Evolutionary conservation across 1,140 invertebrate species (phyloP).

Genomic region (Penaeus vannamei): DNA sequence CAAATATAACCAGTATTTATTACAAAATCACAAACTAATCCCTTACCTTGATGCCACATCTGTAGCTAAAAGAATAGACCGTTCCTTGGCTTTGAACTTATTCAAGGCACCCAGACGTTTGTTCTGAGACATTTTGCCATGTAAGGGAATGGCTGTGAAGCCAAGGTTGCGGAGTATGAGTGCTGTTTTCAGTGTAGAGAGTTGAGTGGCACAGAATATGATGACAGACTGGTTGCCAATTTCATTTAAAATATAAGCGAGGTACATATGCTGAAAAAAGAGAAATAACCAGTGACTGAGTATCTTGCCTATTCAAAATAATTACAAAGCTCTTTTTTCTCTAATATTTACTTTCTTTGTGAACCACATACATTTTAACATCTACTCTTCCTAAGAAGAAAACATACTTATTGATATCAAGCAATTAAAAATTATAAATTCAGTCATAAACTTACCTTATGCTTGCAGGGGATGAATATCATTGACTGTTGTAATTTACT

Average conservation of each 20-base stretch:
- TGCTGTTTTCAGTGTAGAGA: conserved; percentile 61
- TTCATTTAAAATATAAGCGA: conserved; percentile 96
- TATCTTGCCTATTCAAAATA: neutral
- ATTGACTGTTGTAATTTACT: conserved; percentile 97
- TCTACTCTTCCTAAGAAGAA: too few relatives aligned
- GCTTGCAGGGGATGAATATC: conserved; percentile 96
- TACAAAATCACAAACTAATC: neutral
- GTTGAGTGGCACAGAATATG: conserved; percentile 60
- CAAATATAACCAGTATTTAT: neutral
- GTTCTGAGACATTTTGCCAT: conserved; percentile 97
- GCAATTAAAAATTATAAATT: too few relatives aligned
- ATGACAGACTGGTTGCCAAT: conserved; percentile 76
- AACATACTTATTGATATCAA: too few relatives aligned
- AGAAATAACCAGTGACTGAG: conserved; percentile 40
- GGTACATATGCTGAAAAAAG: conserved; percentile 88
- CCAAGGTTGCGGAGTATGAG: conserved; percentile 63
- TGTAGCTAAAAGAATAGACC: conserved; percentile 93
- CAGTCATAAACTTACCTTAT: conserved; percentile 79
- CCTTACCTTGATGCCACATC: conserved; percentile 95
- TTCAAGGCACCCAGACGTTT: conserved; percentile 91
- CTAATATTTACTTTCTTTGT: neutral
- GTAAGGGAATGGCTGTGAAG: conserved; percentile 88
- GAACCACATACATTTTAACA: too few relatives aligned
- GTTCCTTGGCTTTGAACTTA: conserved; percentile 92
- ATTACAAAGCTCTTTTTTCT: neutral